Percentiles rank a stretch among this genome's conserved stretches.
Evolutionary conservation across 2,888 invertebrate genomes (phyloP).

Genomic region (Stenodera caucasica): DNA sequence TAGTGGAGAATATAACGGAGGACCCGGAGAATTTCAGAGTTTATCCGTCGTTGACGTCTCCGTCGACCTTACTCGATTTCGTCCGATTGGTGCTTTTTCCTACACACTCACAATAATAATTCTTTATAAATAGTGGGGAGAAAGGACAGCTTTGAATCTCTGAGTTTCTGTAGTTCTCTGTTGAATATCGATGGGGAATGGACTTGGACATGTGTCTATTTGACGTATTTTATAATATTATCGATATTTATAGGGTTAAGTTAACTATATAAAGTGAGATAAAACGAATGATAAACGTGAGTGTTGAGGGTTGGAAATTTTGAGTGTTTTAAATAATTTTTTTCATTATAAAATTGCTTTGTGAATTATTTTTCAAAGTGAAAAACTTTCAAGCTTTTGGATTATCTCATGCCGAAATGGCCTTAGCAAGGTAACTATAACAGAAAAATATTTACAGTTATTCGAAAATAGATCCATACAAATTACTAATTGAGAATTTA

Average conservation of each 20-base stretch:
- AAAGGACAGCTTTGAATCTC: constrained; percentile 22
- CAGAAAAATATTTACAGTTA: too few species aligned
- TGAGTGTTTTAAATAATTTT: constrained; percentile 1
- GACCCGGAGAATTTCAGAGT: constrained; percentile 22
- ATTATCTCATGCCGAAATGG: constrained; percentile 40
- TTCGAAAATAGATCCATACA: too few species aligned
- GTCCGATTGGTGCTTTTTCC: constrained; percentile 25
- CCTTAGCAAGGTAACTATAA: constrained; percentile 39
- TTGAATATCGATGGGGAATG: constrained; percentile 18
- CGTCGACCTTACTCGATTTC: constrained; percentile 19
- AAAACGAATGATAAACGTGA: constrained; percentile 20
- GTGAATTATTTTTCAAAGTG: constrained; percentile 8
- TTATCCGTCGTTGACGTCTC: constrained; percentile 24
- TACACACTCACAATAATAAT: too few species aligned
- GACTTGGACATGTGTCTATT: constrained; percentile 9
- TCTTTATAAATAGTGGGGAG: constrained; percentile 7
- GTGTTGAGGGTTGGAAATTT: constrained; percentile 1
- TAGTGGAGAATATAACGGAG: neutral
- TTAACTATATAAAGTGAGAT: too few species aligned
- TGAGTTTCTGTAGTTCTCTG: constrained; percentile 20
- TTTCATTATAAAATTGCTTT: neutral
- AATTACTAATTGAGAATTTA: too few species aligned
- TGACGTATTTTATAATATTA: constrained; percentile 22
- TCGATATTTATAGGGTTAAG: too few species aligned
- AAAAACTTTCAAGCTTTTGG: constrained; percentile 27